Evolutionary conservation across 2,797 vertebrate species (phyloP).

Genomic region (Helarctos malayanus): DNA sequence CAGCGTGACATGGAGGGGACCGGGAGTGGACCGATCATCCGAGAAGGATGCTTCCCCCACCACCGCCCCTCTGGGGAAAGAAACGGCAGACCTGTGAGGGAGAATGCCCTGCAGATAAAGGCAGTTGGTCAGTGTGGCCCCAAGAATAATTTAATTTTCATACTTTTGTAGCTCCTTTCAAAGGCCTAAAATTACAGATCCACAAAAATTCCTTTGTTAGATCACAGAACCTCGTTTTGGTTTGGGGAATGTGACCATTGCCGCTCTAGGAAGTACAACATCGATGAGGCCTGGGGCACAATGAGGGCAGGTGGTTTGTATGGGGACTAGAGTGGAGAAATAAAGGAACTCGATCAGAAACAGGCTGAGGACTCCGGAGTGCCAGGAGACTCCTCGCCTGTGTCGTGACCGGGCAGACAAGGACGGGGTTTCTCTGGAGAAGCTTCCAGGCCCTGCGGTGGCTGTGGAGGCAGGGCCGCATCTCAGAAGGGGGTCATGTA

Average conservation of each 20-base stretch:
- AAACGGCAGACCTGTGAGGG: neutral
- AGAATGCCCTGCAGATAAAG: neutral
- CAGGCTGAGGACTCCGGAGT: neutral
- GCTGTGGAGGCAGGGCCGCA: accelerated
- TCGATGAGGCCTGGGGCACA: neutral
- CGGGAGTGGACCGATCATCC: neutral
- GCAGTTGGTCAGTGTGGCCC: neutral
- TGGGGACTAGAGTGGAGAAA: neutral
- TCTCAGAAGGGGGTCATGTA: neutral
- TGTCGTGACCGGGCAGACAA: neutral
- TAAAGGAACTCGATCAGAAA: neutral
- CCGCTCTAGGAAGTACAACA: neutral
- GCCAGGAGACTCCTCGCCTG: neutral
- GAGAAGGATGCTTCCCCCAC: neutral
- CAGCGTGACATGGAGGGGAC: neutral
- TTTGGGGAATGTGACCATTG: constrained; percentile 50
- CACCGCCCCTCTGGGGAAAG: neutral
- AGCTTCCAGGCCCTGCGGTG: neutral
- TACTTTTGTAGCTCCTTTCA: constrained; percentile 57
- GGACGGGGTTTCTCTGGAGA: neutral
- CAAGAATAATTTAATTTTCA: constrained; percentile 43
- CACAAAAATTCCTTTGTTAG: constrained; percentile 48
- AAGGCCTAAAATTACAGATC: constrained; percentile 23
- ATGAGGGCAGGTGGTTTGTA: neutral
- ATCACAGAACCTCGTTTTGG: neutral